Base-by-base conservation (phyloP, 2,113 vertebrate species). In the Toxotes jaculatrix region DNA sequence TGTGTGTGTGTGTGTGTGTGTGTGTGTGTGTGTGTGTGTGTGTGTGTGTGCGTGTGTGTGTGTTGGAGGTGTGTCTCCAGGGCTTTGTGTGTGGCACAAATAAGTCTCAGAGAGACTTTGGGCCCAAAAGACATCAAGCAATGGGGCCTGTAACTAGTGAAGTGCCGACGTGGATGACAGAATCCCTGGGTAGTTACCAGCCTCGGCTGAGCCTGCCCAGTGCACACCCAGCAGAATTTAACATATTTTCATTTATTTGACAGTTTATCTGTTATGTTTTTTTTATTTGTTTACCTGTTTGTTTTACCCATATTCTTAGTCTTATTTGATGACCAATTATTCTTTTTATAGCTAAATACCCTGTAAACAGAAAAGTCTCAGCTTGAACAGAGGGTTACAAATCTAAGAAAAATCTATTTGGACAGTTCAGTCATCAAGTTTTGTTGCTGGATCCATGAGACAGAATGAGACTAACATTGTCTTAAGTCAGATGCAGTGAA, bases 31-130 rank as follows among this genome's bases (percentile, higher is more conserved):
- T 85, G 61, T 31, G 59, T 53, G 43, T 75, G 23, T 66, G 61
- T 68, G 66, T 17, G 61, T 17, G 40, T 32, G 47, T 42, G 55
- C 67, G 61, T n/a, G 42, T 53, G 80, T 74, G 82, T 74, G 80
- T 70, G 76, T 75, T 84, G 31, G 21, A 72, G 62, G 60, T 80
- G 80, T 86, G 81, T 90, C 89, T 81, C 79, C 6, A 57, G 84
- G 83, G 86, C 74, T 83, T 70, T 68, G 61, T 57, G 17, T 74
- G 47, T 59, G 21, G 77, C 80, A 89, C 82, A 93, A 92, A 93
- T 92, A 75, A 83, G 93, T 90, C 90, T 88, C 91, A 65, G 23
- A 76, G 91, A 88, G 89, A 91, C 87, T 79, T 55, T 43, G 36
- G 68, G 34, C 87, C 77, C 88, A 74, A 57, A 88, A 72, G 89